These are phyloP conservation scores for Drosophila parthenogenetica DNA, from an alignment of 2,888 invertebrate genomes.

Conservation along the genomic window DNA sequence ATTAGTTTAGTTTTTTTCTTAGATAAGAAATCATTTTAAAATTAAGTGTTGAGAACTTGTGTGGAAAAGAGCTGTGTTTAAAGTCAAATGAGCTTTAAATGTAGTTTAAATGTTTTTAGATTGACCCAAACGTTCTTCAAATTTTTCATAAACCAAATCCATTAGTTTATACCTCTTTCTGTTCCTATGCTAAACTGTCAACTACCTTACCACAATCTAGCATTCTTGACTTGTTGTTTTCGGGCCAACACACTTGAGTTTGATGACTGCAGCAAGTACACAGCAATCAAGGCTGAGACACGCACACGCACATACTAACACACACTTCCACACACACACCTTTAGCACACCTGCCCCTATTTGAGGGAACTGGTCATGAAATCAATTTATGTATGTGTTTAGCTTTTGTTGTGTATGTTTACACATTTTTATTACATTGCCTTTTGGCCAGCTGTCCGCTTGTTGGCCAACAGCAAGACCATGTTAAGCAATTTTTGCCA, in stretches of 20 bases:
- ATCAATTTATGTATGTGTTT: constrained; percentile 72
- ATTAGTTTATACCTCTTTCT: too few relatives aligned
- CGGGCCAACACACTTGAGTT: constrained; percentile 41
- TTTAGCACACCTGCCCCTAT: constrained; percentile 37
- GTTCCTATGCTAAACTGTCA: too few relatives aligned
- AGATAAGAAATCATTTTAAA: too few relatives aligned
- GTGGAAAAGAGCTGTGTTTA: too few relatives aligned
- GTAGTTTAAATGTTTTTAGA: too few relatives aligned
- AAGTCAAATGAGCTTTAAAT: too few relatives aligned
- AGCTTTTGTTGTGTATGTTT: constrained; percentile 45
- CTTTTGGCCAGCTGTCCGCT: constrained; percentile 33
- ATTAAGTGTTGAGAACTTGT: too few relatives aligned
- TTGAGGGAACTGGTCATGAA: constrained; percentile 62
- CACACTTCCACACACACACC: background rate
- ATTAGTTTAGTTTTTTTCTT: too few relatives aligned
- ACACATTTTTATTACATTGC: constrained; percentile 37
- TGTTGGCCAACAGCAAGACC: constrained; percentile 31
- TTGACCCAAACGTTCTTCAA: too few relatives aligned
- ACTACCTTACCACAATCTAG: background rate
- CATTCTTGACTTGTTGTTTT: constrained; percentile 11
- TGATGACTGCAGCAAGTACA: constrained; percentile 47
- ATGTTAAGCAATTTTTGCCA: constrained; percentile 52
- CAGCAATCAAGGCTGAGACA: background rate
- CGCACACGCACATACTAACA: background rate
- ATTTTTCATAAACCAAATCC: too few relatives aligned